Evolutionary conservation across 1,140 invertebrate genomes (phyloP), one percentile per base, ranked within the genome.

Genomic region (Zaprionus nigranus): DNA sequence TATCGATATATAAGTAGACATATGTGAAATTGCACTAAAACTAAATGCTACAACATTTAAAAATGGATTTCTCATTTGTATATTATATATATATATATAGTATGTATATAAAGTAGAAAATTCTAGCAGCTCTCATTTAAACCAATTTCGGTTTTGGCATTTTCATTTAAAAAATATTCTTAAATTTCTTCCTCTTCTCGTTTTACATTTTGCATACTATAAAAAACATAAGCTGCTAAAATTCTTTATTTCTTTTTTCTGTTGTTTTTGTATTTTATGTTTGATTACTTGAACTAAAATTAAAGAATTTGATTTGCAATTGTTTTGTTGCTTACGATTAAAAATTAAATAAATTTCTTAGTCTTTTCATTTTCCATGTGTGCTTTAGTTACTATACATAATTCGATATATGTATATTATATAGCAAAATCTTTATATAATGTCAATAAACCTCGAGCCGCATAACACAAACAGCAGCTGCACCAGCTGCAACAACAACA

Each of bases 291-390:
- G 63, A 80, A 83, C 80, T 86, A 80, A 86, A 78, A 87, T 78
- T 88, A 30, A 46, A 59, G 65, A 75, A 75, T 90, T 90, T 74
- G 72, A 85, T 85, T 78, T 71, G 49, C 56, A 57, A 64, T 63
- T 71, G 56, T 66, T 73, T 60, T 68, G 43, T 66, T 66, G 46
- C 46, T 60, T 79, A 83, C 81, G 78, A 78, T 63, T 80, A 74
- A 59, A 46, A 82, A 56, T 87, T 86, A 82, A 86, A 87, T 87
- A 85, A 82, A 90, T 79, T 90, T 84, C 79, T 90, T 90, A 90
- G 85, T 90, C 85, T 90, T 88, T 90, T 90, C 85, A 90, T 90
- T 90, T 90, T 90, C 85, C 85, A 90, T 86, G 85, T 90, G 85
- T 90, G 85, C 85, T 90, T 90, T 79, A 90, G 84, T 88, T 88